These are phyloP conservation scores for Stenodera caucasica DNA, from an alignment of 2,888 invertebrate genomes.

Conservation along the genomic window DNA sequence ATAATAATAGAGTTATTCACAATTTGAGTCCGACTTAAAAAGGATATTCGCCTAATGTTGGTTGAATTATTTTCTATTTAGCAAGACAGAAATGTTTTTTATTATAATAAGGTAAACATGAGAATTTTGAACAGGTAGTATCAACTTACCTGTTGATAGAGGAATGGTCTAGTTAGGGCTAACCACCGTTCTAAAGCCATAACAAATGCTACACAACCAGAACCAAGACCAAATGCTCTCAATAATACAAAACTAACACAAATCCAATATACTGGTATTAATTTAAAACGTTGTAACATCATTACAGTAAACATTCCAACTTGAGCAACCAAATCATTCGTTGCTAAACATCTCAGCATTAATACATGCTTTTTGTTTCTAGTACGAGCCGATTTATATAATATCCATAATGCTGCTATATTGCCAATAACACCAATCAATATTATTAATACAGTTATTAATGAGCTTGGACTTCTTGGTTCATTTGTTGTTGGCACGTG, in stretches of 20 bases:
- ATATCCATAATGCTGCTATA: conserved; percentile 72
- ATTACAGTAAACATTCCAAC: conserved; percentile 76
- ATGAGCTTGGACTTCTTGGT: conserved; percentile 3
- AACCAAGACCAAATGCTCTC: conserved; percentile 82
- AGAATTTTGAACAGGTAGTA: background rate
- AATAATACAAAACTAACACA: conserved; percentile 73
- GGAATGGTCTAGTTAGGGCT: conserved; percentile 82
- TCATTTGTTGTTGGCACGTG: conserved; percentile 15
- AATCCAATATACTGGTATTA: conserved; percentile 57
- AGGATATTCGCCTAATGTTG: conserved; percentile 2
- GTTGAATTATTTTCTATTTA: too few relatives aligned
- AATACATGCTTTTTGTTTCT: conserved; percentile 80
- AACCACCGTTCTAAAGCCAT: conserved; percentile 89
- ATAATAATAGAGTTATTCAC: conserved; percentile 8
- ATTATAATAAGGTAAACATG: background rate
- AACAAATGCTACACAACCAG: conserved; percentile 84
- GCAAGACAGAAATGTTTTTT: background rate
- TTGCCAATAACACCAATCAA: conserved; percentile 75
- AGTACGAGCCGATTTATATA: conserved; percentile 70
- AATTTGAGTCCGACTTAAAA: conserved; percentile 8
- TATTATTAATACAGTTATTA: conserved; percentile 3
- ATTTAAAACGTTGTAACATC: conserved; percentile 59
- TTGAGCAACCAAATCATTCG: conserved; percentile 77
- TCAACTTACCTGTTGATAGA: conserved; percentile 78
- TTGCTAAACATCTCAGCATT: conserved; percentile 75